phyloP scores from a whole-genome alignment of 2,888 invertebrate genomes.

The Adela reaumurella region DNA sequence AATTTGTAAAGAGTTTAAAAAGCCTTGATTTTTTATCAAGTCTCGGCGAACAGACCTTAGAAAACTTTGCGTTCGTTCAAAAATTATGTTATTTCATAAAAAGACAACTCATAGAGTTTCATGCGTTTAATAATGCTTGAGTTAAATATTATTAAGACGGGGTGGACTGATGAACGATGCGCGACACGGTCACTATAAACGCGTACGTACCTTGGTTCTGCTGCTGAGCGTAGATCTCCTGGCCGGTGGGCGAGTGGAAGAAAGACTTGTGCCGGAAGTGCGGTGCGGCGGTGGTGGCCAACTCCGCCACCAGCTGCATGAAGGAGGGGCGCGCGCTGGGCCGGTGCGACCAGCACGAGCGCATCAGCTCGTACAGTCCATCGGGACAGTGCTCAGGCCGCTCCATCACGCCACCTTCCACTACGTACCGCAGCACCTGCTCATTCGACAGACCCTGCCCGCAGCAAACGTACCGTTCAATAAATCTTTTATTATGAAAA shows the following conservation, averaged over 20 bases:
- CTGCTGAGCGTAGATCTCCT: constrained; percentile 51
- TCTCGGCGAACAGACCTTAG: too few species aligned
- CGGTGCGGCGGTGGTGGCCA: constrained; percentile 64
- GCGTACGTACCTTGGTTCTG: constrained; percentile 14
- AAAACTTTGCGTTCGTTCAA: too few species aligned
- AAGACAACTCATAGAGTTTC: too few species aligned
- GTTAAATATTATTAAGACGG: too few species aligned
- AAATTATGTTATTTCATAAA: too few species aligned
- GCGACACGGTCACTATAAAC: too few species aligned
- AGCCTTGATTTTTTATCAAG: too few species aligned
- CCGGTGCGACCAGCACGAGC: constrained; percentile 86
- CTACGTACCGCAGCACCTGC: constrained; percentile 86
- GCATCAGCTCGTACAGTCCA: constrained; percentile 87
- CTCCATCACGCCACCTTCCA: constrained; percentile 91
- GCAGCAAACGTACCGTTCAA: too few species aligned
- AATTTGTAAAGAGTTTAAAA: too few species aligned
- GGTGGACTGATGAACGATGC: too few species aligned
- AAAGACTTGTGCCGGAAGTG: constrained; percentile 59
- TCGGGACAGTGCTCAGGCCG: constrained; percentile 94
- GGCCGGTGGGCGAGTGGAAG: constrained; percentile 61
- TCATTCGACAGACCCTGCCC: constrained; percentile 82
- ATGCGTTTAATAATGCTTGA: too few species aligned
- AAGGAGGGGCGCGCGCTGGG: constrained; percentile 80
- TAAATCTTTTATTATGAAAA: too few species aligned
- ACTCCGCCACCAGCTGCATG: constrained; percentile 71